A percentile compares a stretch with the other conserved stretches of the same genome.
Conservation (phyloP, 2,113 vertebrate species). For the Agelaius tricolor region DNA sequence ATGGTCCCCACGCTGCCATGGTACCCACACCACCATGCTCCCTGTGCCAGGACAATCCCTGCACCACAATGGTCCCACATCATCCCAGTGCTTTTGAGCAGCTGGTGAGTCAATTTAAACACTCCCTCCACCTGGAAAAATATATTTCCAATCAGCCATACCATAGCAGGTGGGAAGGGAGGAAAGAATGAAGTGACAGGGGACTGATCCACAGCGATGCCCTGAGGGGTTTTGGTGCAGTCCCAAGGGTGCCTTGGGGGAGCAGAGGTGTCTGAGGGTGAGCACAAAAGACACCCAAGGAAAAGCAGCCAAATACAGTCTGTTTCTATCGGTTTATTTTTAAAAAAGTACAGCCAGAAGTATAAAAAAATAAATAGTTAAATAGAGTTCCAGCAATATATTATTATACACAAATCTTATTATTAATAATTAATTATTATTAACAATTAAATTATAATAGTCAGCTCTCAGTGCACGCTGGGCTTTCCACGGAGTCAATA, state of each 20-base stretch:
- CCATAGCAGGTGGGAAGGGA: background rate
- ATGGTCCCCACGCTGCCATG: background rate
- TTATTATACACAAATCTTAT: conserved; percentile 20
- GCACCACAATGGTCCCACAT: background rate
- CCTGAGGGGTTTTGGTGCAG: background rate
- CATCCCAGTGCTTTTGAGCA: rapidly evolving
- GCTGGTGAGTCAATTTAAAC: background rate
- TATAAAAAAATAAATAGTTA: conserved; percentile 73
- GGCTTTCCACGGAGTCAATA: background rate
- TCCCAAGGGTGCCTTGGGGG: rapidly evolving
- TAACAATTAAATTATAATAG: conserved; percentile 11
- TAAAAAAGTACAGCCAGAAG: background rate
- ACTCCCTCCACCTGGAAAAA: background rate
- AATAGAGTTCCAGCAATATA: conserved; percentile 45
- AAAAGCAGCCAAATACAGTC: background rate
- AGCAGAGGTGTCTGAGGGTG: background rate
- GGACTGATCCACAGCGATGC: rapidly evolving
- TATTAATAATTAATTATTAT: conserved; percentile 40
- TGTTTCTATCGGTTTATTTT: conserved; percentile 36
- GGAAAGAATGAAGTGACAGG: background rate
- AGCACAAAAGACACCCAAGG: background rate
- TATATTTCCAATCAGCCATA: background rate
- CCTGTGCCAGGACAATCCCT: background rate
- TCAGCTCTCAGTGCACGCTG: background rate
- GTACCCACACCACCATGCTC: rapidly evolving